Evolutionary conservation across 2,797 vertebrate genomes (phyloP).

Genomic region (Parotocinclus haroldoi): DNA sequence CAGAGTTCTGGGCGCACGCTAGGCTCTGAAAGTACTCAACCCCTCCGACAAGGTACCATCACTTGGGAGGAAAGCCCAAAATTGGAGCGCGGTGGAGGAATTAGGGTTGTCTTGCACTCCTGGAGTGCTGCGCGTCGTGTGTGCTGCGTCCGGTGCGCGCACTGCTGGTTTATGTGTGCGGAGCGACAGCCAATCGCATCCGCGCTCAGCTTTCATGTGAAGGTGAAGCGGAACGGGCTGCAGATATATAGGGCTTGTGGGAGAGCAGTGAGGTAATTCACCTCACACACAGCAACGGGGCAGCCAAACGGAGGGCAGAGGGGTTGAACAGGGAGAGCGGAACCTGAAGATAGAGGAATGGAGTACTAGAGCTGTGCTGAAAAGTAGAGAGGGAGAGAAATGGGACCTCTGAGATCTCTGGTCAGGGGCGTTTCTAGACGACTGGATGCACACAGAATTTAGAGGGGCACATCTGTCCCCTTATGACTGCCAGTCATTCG

Average conservation of each 20-base stretch:
- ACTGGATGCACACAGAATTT: too few relatives aligned
- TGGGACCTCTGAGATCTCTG: too few relatives aligned
- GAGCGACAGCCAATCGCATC: conserved; percentile 58
- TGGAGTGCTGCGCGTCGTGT: neutral
- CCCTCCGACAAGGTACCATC: conserved; percentile 52
- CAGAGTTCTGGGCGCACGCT: neutral
- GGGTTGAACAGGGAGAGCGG: too few relatives aligned
- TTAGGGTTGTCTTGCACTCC: neutral
- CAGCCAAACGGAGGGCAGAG: conserved; percentile 5
- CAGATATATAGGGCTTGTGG: conserved; percentile 67
- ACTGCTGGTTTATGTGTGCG: conserved; percentile 12
- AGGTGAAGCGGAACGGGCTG: conserved; percentile 67
- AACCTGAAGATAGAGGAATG: too few relatives aligned
- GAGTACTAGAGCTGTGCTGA: too few relatives aligned
- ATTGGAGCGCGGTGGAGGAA: neutral
- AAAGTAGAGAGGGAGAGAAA: too few relatives aligned
- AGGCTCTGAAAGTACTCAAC: neutral
- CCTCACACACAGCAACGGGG: conserved; percentile 35
- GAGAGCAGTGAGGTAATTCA: conserved; percentile 64
- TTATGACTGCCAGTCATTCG: too few relatives aligned
- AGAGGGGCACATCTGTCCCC: too few relatives aligned
- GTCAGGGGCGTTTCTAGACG: too few relatives aligned
- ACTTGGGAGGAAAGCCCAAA: conserved; percentile 39
- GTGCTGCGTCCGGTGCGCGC: conserved; percentile 13
- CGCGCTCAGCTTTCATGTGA: conserved; percentile 68